Conservation (phyloP, 1,140 invertebrate species). For the Euura lappo region DNA sequence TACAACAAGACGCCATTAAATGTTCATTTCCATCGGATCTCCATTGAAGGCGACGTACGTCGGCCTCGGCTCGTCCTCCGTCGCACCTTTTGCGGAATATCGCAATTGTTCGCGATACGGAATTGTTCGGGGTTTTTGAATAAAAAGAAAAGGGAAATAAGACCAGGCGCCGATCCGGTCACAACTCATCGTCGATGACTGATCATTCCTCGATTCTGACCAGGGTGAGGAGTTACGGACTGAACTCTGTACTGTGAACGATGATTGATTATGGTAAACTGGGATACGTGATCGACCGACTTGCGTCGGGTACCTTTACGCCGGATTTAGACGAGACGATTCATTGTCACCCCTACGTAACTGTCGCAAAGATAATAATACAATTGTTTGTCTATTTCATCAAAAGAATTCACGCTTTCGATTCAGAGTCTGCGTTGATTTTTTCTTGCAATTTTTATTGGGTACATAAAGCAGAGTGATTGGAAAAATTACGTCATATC, state of each 20-base stretch:
- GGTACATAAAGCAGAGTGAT: no score
- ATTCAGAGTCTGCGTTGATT: no score
- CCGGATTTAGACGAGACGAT: not conserved
- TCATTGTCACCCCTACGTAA: not conserved
- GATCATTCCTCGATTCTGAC: not conserved
- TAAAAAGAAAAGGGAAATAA: not conserved
- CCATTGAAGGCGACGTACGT: no score
- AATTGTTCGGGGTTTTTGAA: not conserved
- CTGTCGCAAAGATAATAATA: not conserved
- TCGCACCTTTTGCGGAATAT: no score
- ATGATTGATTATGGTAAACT: not conserved
- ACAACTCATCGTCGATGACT: not conserved
- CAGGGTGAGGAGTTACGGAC: not conserved
- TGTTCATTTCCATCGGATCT: not conserved
- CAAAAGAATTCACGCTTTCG: not conserved
- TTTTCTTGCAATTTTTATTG: no score
- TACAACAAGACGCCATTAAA: not conserved
- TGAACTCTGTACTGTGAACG: not conserved
- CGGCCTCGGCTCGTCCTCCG: no score
- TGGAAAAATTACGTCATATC: no score
- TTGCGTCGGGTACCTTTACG: conserved; percentile 4
- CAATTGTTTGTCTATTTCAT: not conserved
- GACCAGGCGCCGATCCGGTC: not conserved
- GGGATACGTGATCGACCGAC: conserved; percentile 4
- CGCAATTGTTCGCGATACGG: not conserved